Base-by-base conservation (phyloP, 92 coral and sea anemone species). In the Ricordea florida region DNA sequence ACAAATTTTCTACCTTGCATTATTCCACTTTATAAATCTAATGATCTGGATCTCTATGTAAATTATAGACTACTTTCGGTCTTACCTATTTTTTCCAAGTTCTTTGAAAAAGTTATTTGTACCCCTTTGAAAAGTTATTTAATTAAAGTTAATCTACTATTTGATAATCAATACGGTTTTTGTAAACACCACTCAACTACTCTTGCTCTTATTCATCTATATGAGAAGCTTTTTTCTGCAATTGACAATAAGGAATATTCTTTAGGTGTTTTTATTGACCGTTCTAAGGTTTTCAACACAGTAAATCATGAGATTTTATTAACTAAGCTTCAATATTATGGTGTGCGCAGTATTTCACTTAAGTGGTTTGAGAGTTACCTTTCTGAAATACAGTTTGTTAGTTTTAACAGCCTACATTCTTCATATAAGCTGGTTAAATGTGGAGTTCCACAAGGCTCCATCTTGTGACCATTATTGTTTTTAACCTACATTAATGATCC, bases 101-200 rank as follows among this genome's bases (percentile, higher is more conserved):
- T 79, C 17, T 57, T 79, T 14, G 85, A 79, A 58, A 79, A 51
- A 46, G 55, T 79, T 30, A 51, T 78, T 23, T 66, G 57, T 55
- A 66, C 35, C 16, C 76, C 68, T 15, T 42, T 66, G 45, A 8
- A 42, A 15, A 36, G 26, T 38, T 78, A 20, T 78, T 40, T 78
- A 13, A 59, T 50, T 20, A 78, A 53, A 55, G 55, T 51, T 67
- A 51, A 64, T 55, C 66, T 66, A 66, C 69, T n/a, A n/a, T n/a
- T n/a, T n/a, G n/a, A n/a, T n/a, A 52, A 78, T 66, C 84, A 78
- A 56, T 79, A 79, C 32, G 79, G 85, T n/a, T 79, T 79, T 41
- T 20, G 85, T 24, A 79, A 79, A 61, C 42, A 79, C 29, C 79
- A 68, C 43, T 79, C 79, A 10, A 79, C 85, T 45, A 28, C 79